Percentiles rank a stretch among this genome's conserved stretches.
These are phyloP conservation scores for Ailuropoda melanoleuca DNA, from an alignment of 2,113 vertebrate genomes.

Conservation along the genomic window DNA sequence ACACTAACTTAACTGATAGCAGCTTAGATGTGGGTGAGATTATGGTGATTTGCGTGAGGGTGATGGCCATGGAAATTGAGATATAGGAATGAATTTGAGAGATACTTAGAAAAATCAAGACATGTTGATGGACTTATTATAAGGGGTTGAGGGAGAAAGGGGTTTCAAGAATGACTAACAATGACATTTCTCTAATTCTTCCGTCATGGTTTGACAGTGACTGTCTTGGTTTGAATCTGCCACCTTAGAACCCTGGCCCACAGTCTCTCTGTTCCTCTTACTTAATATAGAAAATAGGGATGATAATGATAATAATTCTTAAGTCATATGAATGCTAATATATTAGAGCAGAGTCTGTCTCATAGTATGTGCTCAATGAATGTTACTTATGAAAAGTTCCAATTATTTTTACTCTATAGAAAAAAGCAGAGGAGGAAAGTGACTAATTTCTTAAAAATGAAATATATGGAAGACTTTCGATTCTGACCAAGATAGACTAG, in stretches of 20 bases:
- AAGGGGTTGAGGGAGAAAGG: neutral
- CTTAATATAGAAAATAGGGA: neutral
- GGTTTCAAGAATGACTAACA: neutral
- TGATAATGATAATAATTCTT: neutral
- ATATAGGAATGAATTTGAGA: neutral
- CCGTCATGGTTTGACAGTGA: neutral
- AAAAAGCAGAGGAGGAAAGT: neutral
- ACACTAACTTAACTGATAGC: too few relatives aligned
- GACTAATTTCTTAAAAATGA: neutral
- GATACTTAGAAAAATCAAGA: neutral
- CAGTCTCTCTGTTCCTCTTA: neutral
- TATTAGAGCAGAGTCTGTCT: neutral
- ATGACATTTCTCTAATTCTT: neutral
- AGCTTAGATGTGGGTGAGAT: neutral
- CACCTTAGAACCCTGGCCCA: neutral
- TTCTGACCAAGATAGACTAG: neutral
- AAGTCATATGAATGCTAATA: neutral
- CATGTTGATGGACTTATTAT: neutral
- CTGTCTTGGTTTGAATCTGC: neutral
- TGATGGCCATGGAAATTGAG: neutral
- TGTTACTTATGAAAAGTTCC: neutral
- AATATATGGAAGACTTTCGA: neutral
- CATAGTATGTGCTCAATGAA: neutral
- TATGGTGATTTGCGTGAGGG: rapidly evolving
- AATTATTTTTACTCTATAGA: neutral